phyloP scores from a whole-genome alignment of 2,113 vertebrate species.

The Urocynchramus pylzowi region DNA sequence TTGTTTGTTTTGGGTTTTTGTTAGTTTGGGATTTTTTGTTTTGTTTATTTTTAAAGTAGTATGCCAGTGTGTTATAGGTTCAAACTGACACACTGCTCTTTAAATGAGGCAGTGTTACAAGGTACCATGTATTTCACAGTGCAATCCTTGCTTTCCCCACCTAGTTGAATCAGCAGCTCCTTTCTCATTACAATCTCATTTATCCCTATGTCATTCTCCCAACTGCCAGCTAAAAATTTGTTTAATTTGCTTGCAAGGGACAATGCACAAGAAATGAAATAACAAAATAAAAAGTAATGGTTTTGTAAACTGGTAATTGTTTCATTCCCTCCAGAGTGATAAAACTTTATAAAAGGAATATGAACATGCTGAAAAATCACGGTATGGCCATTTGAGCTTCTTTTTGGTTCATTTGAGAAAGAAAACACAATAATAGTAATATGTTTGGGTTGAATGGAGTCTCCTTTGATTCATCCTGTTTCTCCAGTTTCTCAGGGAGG shows the following conservation, averaged over 20 bases:
- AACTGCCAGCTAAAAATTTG: not conserved
- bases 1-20: not conserved
- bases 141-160: not conserved
- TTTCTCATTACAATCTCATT: not conserved
- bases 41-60: not conserved
- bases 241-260: constrained; percentile 9
- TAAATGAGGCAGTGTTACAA: not conserved
- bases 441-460: not conserved
- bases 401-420: not conserved
- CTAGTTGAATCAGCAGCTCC: not conserved
- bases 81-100: not conserved
- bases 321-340: not conserved
- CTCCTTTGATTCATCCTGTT: not conserved
- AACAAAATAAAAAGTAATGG: constrained; percentile 10
- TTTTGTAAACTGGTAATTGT: constrained; percentile 3
- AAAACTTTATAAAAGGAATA: not conserved
- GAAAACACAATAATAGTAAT: not conserved
- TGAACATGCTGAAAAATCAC: not conserved
- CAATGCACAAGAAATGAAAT: not conserved
- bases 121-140: not conserved
- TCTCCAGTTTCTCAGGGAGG: not conserved
- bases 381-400: not conserved
- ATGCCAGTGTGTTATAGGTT: not conserved
- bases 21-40: not conserved
- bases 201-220: not conserved